Base-by-base conservation (phyloP, 1,140 invertebrate genomes). In the Aleiodes sp. region DNA sequence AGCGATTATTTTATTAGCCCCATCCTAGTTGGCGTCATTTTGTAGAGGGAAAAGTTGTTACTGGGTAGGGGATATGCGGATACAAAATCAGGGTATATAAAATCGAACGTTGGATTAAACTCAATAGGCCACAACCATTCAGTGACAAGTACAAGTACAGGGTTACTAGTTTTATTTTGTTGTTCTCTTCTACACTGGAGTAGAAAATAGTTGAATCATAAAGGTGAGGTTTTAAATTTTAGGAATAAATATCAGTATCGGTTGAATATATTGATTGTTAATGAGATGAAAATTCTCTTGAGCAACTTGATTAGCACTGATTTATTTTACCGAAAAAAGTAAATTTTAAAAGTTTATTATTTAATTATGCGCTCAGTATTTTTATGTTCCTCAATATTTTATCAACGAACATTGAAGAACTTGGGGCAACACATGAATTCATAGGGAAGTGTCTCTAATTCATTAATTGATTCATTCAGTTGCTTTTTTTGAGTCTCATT, bases 101-200 rank as follows among this genome's bases (percentile, higher is more conserved):
- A 63, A 68, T 68, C 66, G 39, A 62, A 52, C 16, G 4, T 4
- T 21, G 1, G 12, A 24, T 16, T n/a, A 16, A 41, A 43, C 46
- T 57, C 26, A 21, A 14, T 59, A 12, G 28, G 52, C 61, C 8
- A 29, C 21, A 62, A n/a, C 46, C 24, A 68, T 29, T 59, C 24
- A 21, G 66, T 68, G 26, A 62, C 66, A 68, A 62, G 66, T 68
- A 39, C 59, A 68, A 68, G 66, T 68, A 37, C 37, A 62, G 31
- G 57, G 59, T 68, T 26, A 1, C 33, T 31, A 33, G 33, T 9
- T 14, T 33, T 31, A n/a, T 35, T 37, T 28, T 7, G 8, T 28
- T 52, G 19, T n/a, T n/a, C 26, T 9, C 60, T 39, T 65, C n/a
- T n/a, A n/a, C 2, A 68, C n/a, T 35, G 24, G 21, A 52, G 7